Base-by-base conservation (phyloP, 2,888 invertebrate species). In the Cataglyphis livida region DNA sequence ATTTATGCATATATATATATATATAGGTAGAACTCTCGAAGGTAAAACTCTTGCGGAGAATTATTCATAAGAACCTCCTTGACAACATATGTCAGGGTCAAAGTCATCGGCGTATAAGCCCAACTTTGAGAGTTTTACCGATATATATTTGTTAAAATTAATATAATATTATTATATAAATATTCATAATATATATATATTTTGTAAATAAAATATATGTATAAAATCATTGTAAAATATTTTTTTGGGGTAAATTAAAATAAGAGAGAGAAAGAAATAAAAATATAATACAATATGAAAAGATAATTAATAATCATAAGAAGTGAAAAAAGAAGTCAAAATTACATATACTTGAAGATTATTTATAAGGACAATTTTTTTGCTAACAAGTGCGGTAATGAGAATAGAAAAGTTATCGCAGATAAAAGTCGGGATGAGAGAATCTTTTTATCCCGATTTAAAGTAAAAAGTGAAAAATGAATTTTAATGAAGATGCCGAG, bases 361-460 rank as follows among this genome's bases (percentile, higher is more conserved):
- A 68, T 68, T 76, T 57, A 54, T 65, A 54, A 28, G 28, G 38
- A 25, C n/a, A 28, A 68, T 68, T 18, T 61, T 12, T 44, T 21
- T 74, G 70, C 38, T 78, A 66, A 59, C 48, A 71, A 44, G 54
- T 51, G 54, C 41, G 25, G 62, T 59, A 66, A 76, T 68, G 44
- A n/a, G 28, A 57, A 32, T 41, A 68, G 28, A 68, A 54, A 76
- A 54, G 76, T 76, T 68, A 57, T 68, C 38, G 68, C 28, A 38
- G 4, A 41, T 15, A n/a, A 76, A 76, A 76, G 28, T 9, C 32
- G 4, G 12, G 38, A 25, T 62, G 68, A n/a, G 51, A 35, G 18
- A 66, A 76, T 54, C 66, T 76, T 76, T 76, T 68, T 68, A 76
- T 68, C 28, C 41, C 15, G 54, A 66, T 76, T 76, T 76, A 68